Evolutionary conservation across 2,888 invertebrate species (phyloP).

Genomic region (Morpho achilles): DNA sequence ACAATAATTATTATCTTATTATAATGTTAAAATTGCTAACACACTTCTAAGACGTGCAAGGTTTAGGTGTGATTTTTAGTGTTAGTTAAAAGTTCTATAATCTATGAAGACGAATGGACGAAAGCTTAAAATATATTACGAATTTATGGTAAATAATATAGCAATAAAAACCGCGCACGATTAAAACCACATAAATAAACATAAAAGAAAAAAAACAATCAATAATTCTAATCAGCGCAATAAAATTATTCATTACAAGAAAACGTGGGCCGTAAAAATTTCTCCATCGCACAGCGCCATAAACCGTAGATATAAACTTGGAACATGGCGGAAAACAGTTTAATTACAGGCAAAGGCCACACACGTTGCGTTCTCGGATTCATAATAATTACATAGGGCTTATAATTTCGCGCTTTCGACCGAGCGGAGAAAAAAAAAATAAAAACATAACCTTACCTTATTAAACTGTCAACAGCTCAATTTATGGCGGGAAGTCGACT

Average conservation of each 20-base stretch:
- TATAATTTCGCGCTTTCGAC: constrained; percentile 72
- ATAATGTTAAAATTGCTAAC: too few relatives aligned
- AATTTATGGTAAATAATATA: neutral
- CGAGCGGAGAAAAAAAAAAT: constrained; percentile 58
- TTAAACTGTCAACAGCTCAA: constrained; percentile 80
- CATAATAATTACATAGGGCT: constrained; percentile 69
- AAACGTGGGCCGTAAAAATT: constrained; percentile 29
- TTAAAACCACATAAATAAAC: constrained; percentile 3
- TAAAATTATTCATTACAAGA: constrained; percentile 31
- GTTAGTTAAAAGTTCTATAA: too few relatives aligned
- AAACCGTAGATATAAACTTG: constrained; percentile 45
- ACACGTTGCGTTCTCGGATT: constrained; percentile 57
- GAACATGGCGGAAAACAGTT: constrained; percentile 53
- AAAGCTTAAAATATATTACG: too few relatives aligned
- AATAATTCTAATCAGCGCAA: constrained; percentile 29
- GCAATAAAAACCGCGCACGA: neutral
- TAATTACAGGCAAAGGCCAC: constrained; percentile 63
- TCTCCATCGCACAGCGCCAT: constrained; percentile 14
- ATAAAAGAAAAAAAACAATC: constrained; percentile 16
- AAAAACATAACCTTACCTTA: constrained; percentile 76
- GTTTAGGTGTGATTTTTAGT: too few relatives aligned
- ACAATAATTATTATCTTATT: too few relatives aligned
- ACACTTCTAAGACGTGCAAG: too few relatives aligned
- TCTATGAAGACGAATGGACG: too few relatives aligned
- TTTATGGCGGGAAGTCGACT: constrained; percentile 72